These are phyloP conservation scores for Drosophila orosa DNA, from an alignment of 1,140 invertebrate genomes.

Conservation along the genomic window DNA sequence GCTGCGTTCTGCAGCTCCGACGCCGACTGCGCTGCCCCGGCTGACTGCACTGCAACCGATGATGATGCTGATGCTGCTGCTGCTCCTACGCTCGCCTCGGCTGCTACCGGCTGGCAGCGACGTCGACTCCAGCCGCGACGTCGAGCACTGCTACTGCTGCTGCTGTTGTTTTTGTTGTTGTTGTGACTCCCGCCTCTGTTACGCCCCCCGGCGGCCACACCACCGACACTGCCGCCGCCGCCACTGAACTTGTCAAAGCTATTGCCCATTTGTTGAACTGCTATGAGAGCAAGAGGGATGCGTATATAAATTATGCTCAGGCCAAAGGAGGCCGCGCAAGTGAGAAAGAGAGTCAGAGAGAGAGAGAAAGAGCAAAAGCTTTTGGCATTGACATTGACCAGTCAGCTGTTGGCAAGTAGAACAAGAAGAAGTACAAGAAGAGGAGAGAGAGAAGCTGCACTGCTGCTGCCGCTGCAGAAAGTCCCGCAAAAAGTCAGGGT, in stretches of 20 bases:
- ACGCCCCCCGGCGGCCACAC: constrained; percentile 1
- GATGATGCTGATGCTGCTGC: constrained; percentile 12
- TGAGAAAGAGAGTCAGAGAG: not conserved
- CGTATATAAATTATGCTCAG: constrained; percentile 5
- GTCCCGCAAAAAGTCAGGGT: constrained; percentile 29
- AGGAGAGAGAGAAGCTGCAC: constrained; percentile 14
- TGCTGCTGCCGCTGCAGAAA: constrained; percentile 42
- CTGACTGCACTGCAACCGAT: constrained; percentile 2
- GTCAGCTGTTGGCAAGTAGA: constrained; percentile 50
- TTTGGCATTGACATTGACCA: constrained; percentile 46
- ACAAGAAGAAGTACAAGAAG: not conserved
- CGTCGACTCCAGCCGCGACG: constrained; percentile 54
- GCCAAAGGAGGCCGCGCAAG: constrained; percentile 1
- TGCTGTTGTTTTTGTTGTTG: constrained; percentile 11
- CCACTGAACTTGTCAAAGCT: constrained; percentile 58
- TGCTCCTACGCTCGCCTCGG: constrained; percentile 3
- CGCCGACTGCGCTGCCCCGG: constrained; percentile 2
- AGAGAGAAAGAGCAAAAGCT: constrained; percentile 35
- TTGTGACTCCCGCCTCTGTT: not conserved
- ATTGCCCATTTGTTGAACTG: constrained; percentile 51
- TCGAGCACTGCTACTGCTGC: constrained; percentile 15
- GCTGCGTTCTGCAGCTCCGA: constrained; percentile 23
- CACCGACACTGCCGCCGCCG: constrained; percentile 9
- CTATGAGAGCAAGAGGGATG: not conserved
- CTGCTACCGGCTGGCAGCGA: constrained; percentile 18